phyloP scores from a whole-genome alignment of 2,113 vertebrate species.

The Perognathus longimembris region DNA sequence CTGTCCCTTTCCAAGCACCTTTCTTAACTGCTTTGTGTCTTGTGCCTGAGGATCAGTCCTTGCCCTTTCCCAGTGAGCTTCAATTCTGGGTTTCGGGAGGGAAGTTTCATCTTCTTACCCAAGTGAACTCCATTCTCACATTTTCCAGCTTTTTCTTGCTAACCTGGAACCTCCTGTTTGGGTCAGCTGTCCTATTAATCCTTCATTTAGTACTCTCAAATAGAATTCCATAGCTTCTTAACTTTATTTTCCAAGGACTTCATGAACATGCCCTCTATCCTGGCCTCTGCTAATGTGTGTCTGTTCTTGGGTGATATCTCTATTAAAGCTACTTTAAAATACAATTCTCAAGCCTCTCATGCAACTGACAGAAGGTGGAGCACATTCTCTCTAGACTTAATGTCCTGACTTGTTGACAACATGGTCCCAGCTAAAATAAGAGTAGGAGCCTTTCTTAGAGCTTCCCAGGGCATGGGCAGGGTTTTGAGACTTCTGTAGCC shows the following conservation, averaged over 20 bases:
- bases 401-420: neutral
- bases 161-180: too few relatives aligned
- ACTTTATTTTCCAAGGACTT: neutral
- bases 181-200: too few relatives aligned
- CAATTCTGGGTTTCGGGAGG: neutral
- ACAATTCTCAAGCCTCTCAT: neutral
- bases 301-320: neutral
- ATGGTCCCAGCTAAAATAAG: neutral
- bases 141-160: neutral
- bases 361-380: neutral
- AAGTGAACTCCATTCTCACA: neutral
- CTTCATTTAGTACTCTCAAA: neutral
- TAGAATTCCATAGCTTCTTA: neutral
- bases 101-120: neutral
- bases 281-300: neutral
- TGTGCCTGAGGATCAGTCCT: neutral
- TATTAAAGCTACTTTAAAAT: neutral
- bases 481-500: neutral
- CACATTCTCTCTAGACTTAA: neutral
- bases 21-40: neutral
- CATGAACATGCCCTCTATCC: accelerated
- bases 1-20: accelerated
- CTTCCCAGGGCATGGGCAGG: neutral
- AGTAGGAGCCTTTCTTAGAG: neutral
- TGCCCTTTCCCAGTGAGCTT: neutral